A percentile compares a stretch with the other conserved stretches of the same genome.
These are phyloP conservation scores for Vidua chalybeata DNA, from an alignment of 2,113 vertebrate species.

Conservation along the genomic window DNA sequence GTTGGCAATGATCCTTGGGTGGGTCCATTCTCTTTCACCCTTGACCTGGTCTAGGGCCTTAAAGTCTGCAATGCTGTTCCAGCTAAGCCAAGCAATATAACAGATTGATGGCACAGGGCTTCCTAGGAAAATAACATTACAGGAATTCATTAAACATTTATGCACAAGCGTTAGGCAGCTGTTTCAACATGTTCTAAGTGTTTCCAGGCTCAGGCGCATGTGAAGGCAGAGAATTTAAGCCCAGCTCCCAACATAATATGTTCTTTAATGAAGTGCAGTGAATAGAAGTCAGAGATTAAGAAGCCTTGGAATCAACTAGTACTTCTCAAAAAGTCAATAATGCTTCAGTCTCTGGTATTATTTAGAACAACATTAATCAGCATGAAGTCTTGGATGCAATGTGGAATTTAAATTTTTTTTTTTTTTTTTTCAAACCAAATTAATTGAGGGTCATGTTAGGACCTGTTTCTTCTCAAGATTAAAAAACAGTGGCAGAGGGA, in stretches of 20 bases:
- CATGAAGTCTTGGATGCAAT: conserved; percentile 21
- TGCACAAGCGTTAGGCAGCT: not conserved
- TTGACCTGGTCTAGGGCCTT: not conserved
- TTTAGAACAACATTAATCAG: conserved; percentile 30
- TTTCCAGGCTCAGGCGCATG: not conserved
- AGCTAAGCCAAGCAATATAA: not conserved
- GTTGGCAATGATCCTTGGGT: not conserved
- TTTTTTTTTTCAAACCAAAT: not conserved
- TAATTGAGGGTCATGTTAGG: conserved; percentile 16
- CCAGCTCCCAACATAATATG: not conserved
- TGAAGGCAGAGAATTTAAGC: not conserved
- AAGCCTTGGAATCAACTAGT: not conserved
- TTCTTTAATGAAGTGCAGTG: conserved; percentile 35
- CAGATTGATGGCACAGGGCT: not conserved
- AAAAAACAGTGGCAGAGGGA: not conserved
- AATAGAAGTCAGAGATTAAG: conserved; percentile 39
- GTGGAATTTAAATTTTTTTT: conserved; percentile 43
- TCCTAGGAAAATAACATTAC: not conserved
- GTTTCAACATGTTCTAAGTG: not conserved
- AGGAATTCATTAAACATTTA: not conserved
- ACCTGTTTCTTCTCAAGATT: conserved; percentile 42
- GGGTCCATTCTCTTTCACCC: not conserved
- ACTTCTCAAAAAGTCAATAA: conserved; percentile 18
- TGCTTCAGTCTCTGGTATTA: conserved; percentile 2
- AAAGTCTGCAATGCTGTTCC: not conserved